phyloP scores from a whole-genome alignment of 2,113 vertebrate genomes.

The Nycticryphes semicollaris region DNA sequence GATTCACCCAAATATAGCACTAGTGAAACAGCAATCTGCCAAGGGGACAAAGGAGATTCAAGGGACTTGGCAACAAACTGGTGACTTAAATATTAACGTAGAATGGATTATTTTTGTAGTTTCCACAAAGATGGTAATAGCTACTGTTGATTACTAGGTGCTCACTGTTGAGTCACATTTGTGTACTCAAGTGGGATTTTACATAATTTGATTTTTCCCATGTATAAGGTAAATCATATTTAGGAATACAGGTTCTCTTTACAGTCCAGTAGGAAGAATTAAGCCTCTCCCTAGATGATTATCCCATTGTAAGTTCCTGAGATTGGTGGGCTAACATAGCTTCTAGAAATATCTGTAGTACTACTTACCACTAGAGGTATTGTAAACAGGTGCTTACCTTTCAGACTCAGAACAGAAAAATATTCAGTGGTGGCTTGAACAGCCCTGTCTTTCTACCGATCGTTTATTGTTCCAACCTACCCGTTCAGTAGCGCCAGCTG shows the following conservation, averaged over 20 bases:
- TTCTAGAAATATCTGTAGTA: background rate
- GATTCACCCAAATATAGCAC: background rate
- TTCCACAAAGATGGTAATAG: background rate
- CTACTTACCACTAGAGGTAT: accelerated
- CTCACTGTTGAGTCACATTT: background rate
- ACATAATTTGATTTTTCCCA: background rate
- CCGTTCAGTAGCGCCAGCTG: background rate
- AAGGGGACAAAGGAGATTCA: background rate
- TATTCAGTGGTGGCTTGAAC: background rate
- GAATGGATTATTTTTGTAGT: background rate
- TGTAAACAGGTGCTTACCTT: background rate
- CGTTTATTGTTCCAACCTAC: background rate
- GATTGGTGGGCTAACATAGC: background rate
- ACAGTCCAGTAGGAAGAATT: background rate
- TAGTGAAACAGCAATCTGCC: background rate
- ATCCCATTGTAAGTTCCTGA: background rate
- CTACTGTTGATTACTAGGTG: background rate
- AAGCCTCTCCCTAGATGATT: background rate
- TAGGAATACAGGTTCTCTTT: background rate
- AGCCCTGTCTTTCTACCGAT: background rate
- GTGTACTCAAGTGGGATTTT: background rate
- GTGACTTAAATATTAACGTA: background rate
- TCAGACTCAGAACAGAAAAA: background rate
- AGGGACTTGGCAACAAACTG: background rate
- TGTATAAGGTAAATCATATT: background rate